Evolutionary conservation across 2,888 invertebrate species (phyloP), one percentile per base, ranked within the genome.

Genomic region (Thecophora atra): DNA sequence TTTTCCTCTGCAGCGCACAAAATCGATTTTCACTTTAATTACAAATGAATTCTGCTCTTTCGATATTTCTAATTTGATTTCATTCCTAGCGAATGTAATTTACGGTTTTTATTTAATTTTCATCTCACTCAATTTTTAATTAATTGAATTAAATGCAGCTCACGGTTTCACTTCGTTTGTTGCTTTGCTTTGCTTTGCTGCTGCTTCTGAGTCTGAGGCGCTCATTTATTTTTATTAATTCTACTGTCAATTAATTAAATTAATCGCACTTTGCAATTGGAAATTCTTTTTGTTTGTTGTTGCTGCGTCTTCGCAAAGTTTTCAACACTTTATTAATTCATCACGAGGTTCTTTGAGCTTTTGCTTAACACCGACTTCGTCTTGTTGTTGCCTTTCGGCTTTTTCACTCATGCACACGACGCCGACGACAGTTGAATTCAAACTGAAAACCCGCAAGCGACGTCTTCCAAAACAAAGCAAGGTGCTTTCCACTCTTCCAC

Each of bases 381-480:
- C 3, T 37, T 37, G 37, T 11, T 37, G 37, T 37, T 17, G 58
- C 17, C 42, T 21, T 58, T 30, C 30, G 63, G 37, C 47, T 54
- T 69, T 52, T 24, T 52, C 19, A 52, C 64, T 58, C 65, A 47
- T 42, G 71, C 78, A 77, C 70, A 79, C 81, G 79, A 76, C 76
- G 81, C 80, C 82, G 80, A 80, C 83, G 82, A 83, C 80, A 81
- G 83, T 82, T 80, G 79, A 82, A 82, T 82, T 80, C 80, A 76
- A 75, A 78, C 78, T 78, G 82, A 82, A 84, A 83, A 84, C 81
- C 81, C 81, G 78, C 78, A 19, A 37, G 67, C 54, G 54, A 51
- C 51, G n/a, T n/a, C n/a, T n/a, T n/a, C n/a, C n/a, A n/a, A n/a
- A n/a, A n/a, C n/a, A n/a, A n/a, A n/a, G n/a, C n/a, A n/a, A n/a